Base-by-base conservation (phyloP, 2,888 invertebrate species). In the Apoda limacodes region DNA sequence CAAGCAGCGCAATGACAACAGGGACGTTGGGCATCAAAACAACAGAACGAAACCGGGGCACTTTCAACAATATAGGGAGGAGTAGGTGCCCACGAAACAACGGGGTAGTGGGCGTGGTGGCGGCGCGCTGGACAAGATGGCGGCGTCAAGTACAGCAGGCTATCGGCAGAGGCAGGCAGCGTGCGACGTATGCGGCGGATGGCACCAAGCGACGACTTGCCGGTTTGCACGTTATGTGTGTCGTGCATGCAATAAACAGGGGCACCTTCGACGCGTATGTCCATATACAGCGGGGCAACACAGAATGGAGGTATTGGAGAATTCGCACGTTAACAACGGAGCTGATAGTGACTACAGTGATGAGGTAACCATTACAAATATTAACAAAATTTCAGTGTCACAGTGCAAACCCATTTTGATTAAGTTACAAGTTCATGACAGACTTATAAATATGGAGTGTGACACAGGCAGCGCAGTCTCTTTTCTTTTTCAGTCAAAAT, bases 401-500 rank as follows among this genome's bases (percentile, higher is more conserved):
- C 12, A 23, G 4, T 32, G 10, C 21, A 13, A 19, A 10, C 32
- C 32, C 5, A 10, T 28, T 2, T 15, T 10, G 11, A 11, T 32
- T 2, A 4, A 10, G 5, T 14, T 28, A 7, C 23, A 24, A 7
- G 20, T 28, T 2, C 17, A 32, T 9, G 25, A 13, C 5, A 25
- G 11, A 12, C 7, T 7, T 7, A 1, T 39, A 1, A 13, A 11
- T 9, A 34, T 39, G 34, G 39, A 39, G 17, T 36, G 34, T 20
- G 39, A 39, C n/a, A 39, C 39, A 3, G 39, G 39, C 9, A 36
- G 39, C 22, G 35, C 36, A 5, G 26, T 36, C 5, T 34, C 32
- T 3, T 34, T 34, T 30, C 34, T 34, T 13, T 9, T 14, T 12
- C 13, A 37, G 9, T 13, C 14, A 12, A 30, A 37, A 12, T 7